These are phyloP conservation scores for Tychaedon coryphoeus DNA, from an alignment of 2,113 vertebrate genomes.

Conservation along the genomic window DNA sequence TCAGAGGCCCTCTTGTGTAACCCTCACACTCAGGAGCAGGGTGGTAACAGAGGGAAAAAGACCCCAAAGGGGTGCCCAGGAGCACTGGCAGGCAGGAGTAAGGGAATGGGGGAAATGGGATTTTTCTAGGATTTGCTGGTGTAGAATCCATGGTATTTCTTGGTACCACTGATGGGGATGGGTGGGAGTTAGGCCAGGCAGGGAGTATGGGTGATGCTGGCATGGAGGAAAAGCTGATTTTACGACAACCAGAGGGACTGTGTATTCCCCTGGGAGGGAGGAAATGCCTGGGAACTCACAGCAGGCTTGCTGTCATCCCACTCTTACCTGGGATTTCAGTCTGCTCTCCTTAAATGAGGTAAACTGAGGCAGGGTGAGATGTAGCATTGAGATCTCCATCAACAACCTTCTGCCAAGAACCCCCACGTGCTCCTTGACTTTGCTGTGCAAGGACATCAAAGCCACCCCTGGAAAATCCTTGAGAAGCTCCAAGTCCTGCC, in stretches of 20 bases:
- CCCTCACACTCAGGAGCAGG: not conserved
- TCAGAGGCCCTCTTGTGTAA: conserved; percentile 50
- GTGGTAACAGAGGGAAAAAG: rapidly evolving
- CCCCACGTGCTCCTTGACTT: not conserved
- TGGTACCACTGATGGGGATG: no score
- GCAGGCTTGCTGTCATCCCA: not conserved
- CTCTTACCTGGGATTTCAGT: not conserved
- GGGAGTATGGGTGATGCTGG: not conserved
- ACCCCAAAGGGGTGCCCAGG: not conserved
- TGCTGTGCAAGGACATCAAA: not conserved
- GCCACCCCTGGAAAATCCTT: not conserved
- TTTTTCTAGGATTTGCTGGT: not conserved
- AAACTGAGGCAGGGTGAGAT: not conserved
- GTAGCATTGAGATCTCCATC: rapidly evolving
- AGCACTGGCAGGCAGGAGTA: not conserved
- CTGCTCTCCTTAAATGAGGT: not conserved
- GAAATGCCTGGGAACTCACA: not conserved
- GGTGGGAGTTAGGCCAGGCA: not conserved
- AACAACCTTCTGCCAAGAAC: not conserved
- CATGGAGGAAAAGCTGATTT: not conserved
- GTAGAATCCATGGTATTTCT: not conserved
- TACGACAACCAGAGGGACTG: rapidly evolving
- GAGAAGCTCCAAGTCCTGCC: not conserved
- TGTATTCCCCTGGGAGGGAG: not conserved
- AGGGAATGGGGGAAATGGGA: not conserved